Percentiles rank a stretch among this genome's conserved stretches.
Conservation (phyloP, 2,797 vertebrate genomes). For the Falco novaeseelandiae region DNA sequence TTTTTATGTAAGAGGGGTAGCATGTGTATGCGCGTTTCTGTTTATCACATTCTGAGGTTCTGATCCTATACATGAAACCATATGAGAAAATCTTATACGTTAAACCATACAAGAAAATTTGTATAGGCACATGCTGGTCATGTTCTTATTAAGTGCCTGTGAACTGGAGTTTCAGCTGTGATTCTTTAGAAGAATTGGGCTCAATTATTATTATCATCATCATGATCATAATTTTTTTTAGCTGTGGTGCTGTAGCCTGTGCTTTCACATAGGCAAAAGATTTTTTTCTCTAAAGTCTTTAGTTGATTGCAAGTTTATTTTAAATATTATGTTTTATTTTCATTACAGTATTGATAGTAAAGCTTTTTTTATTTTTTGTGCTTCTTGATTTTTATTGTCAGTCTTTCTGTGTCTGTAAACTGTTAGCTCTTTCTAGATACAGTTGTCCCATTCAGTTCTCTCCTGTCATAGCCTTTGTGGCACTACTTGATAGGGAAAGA, state of each 20-base stretch:
- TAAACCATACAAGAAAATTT: not conserved
- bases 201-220: not conserved
- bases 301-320: not conserved
- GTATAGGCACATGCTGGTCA: fast-evolving
- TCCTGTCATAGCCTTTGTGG: not conserved
- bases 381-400: not conserved
- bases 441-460: slow-evolving; percentile 50
- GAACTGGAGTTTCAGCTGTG: not conserved
- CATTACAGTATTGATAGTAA: not conserved
- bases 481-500: slow-evolving; percentile 12
- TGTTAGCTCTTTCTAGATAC: not conserved
- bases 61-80: not conserved
- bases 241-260: not conserved
- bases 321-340: not conserved
- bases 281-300: not conserved
- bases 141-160: not conserved
- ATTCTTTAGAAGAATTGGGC: not conserved
- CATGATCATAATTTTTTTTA: not conserved
- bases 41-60: not conserved
- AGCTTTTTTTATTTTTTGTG: not conserved
- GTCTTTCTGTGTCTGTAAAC: not conserved
- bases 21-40: fast-evolving
- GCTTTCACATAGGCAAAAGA: not conserved
- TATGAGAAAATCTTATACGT: no score
- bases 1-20: not conserved